Percentiles rank a stretch among this genome's conserved stretches.
Evolutionary conservation across 2,797 vertebrate species (phyloP).

Genomic region (Acomys russatus): DNA sequence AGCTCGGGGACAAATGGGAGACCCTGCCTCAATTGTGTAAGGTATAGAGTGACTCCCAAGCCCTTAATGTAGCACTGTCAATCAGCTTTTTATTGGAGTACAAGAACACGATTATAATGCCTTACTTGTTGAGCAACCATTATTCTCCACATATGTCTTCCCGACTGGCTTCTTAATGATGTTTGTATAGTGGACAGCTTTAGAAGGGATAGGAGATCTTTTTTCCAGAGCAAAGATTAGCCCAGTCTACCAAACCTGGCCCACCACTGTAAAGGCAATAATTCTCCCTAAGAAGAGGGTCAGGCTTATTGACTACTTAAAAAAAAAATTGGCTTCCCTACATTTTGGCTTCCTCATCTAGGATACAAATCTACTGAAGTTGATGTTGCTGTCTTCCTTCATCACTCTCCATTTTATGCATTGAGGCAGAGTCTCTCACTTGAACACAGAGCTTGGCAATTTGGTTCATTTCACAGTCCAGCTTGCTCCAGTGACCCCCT

Average conservation of each 20-base stretch:
- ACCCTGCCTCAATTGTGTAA: not conserved
- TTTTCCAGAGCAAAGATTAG: not conserved
- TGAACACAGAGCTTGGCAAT: not conserved
- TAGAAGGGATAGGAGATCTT: not conserved
- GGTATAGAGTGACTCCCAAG: not conserved
- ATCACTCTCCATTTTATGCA: not conserved
- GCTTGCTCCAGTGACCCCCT: not conserved
- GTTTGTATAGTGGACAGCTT: constrained; percentile 3
- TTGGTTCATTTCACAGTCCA: not conserved
- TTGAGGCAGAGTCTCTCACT: not conserved
- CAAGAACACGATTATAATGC: not conserved
- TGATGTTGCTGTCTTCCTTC: not conserved
- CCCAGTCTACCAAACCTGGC: not conserved
- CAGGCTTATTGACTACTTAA: constrained; percentile 23
- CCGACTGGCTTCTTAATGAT: constrained; percentile 3
- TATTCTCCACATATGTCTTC: not conserved
- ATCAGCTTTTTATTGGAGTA: not conserved
- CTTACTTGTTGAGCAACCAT: not conserved
- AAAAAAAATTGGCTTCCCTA: not conserved
- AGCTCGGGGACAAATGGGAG: not conserved
- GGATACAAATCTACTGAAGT: not conserved
- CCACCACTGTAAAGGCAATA: not conserved
- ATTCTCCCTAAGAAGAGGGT: not conserved
- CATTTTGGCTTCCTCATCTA: not conserved
- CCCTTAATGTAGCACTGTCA: not conserved